Conservation (phyloP, 2,888 invertebrate genomes). For the Diloba caeruleocephala region DNA sequence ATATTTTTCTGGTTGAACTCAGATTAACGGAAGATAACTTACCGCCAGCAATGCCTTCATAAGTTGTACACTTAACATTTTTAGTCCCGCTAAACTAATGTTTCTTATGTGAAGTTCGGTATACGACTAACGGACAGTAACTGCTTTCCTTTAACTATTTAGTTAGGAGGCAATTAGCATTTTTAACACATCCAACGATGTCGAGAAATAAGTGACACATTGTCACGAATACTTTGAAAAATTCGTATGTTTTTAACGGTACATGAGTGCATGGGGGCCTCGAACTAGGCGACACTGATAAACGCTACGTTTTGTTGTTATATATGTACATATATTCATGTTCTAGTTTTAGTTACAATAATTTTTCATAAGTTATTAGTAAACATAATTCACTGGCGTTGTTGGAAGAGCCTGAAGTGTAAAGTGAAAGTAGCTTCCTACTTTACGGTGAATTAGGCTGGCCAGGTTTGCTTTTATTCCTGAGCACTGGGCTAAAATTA, state of each 20-base stretch:
- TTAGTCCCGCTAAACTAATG: constrained; percentile 21
- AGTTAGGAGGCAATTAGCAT: constrained; percentile 73
- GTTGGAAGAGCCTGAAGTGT: no score
- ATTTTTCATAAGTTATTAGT: no score
- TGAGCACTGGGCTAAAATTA: no score
- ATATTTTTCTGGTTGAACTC: no score
- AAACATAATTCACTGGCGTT: no score
- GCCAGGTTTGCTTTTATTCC: no score
- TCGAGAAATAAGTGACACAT: constrained; percentile 72
- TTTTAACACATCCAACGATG: constrained; percentile 74
- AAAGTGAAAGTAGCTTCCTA: no score
- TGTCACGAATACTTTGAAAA: constrained; percentile 62
- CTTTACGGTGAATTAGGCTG: no score
- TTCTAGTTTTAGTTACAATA: neutral
- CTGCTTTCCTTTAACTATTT: constrained; percentile 68
- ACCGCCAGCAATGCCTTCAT: constrained; percentile 37
- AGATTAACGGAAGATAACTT: constrained; percentile 25
- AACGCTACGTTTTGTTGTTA: neutral
- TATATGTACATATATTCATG: neutral
- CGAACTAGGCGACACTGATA: constrained; percentile 30
- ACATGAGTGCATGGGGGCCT: constrained; percentile 38
- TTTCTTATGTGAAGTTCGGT: constrained; percentile 52
- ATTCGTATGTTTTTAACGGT: constrained; percentile 58
- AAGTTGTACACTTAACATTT: constrained; percentile 37
- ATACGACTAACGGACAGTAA: constrained; percentile 69